Base-by-base conservation (phyloP, 2,113 vertebrate genomes). In the Anguilla rostrata region DNA sequence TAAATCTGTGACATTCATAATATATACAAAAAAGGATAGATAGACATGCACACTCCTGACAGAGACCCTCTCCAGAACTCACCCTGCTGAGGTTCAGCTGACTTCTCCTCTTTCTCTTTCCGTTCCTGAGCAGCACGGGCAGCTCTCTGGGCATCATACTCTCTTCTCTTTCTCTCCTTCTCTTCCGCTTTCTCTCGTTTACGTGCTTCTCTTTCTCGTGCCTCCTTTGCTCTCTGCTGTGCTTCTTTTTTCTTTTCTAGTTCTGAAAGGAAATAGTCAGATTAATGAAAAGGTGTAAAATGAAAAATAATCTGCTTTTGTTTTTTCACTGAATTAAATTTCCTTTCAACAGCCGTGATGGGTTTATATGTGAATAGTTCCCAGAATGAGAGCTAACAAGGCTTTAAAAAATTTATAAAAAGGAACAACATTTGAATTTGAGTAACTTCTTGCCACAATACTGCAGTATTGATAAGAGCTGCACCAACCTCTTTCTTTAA, bases 161-260 rank as follows among this genome's bases (percentile, higher is more conserved):
- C 98, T 87, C 96, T 95, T 88, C 97, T 96, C 79, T 97, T 96
- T 88, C 94, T 97, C 89, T 99, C 98, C 92, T 99, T 99, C 87
- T 98, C 98, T 85, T 98, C 97, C 0, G 98, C 98, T 92, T 99
- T 99, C 93, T 98, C 97, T 88, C 96, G 94, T 90, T 97, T 99
- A 60, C 96, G 95, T 83, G 96, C 86, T 63, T 99, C 98, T 88
- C 95, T 95, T 89, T 99, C 97, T 78, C 95, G 93, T 39, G 97
- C 98, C 89, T 99, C 98, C 88, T 94, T 97, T 26, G 96, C 96
- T 84, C 95, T 94, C 92, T 97, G 97, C 87, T 97, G 97, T 12
- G 94, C 96, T 92, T 99, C 98, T 12, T 92, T 96, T 91, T 97
- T 98, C 95, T 94, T 97, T 92, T 99, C 98, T 49, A 94, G 94